Evolutionary conservation across 2,113 vertebrate genomes (phyloP), one percentile per base, ranked within the genome.

Genomic region (Tautogolabrus adspersus): DNA sequence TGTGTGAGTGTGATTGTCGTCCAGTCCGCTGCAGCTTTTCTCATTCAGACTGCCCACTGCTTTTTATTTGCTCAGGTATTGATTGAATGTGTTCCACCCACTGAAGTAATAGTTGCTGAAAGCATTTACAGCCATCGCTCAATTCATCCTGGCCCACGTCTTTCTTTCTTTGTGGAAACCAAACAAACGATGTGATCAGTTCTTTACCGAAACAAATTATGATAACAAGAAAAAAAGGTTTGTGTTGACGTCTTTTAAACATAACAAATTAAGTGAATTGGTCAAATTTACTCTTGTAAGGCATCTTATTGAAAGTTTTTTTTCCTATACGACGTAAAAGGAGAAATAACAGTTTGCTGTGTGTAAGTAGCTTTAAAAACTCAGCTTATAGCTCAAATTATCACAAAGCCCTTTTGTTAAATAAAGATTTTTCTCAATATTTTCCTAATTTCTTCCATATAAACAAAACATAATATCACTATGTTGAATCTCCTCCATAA

Each of bases 51-150:
- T 93, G 85, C 87, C 85, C 86, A 72, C 71, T 88, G 91, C 84
- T 91, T 93, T 93, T 93, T 91, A 92, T 93, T 91, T 93, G 91
- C 91, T 91, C 82, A 72, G 88, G 75, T 94, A 94, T 95, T 94
- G 94, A 95, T 95, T 93, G 81, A 89, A 91, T 89, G 87, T 83
- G 88, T 85, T 92, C 80, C 87, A 90, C 87, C 88, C 91, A 86
- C 91, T 91, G 90, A 94, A 92, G 93, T 94, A 93, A 94, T 93
- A 93, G 87, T 93, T 94, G 90, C 92, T 94, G 91, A 94, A 92
- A 94, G 91, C 91, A 92, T 93, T 93, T 91, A 89, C 87, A 89
- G 93, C 88, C 90, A 81, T 88, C 86, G 79, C 87, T 93, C 90
- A 92, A 84, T 92, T 93, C 80, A 76, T 75, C 81, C 66, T 8